phyloP scores from a whole-genome alignment of 2,113 vertebrate genomes.

The Alces alces region DNA sequence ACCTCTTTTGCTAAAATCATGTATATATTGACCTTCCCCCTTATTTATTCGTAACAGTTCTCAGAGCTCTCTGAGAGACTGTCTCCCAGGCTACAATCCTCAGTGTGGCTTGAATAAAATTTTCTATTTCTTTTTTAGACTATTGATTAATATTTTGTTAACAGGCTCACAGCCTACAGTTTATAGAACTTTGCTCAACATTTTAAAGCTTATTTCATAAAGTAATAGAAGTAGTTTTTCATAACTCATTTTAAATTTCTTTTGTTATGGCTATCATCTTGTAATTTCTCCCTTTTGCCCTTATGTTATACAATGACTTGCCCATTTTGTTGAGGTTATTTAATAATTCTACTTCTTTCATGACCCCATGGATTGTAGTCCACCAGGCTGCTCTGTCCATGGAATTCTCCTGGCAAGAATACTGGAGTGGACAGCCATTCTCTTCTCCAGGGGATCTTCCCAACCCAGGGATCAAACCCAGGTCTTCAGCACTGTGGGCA shows the following conservation, averaged over 20 bases:
- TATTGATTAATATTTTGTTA: neutral
- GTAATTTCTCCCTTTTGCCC: neutral
- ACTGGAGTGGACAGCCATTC: neutral
- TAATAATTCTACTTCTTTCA: neutral
- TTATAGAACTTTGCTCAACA: neutral
- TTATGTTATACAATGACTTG: neutral
- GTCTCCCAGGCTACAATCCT: neutral
- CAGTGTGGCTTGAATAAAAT: neutral
- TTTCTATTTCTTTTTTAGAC: neutral
- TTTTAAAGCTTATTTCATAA: conserved; percentile 5
- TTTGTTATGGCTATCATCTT: neutral
- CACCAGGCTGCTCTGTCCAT: neutral
- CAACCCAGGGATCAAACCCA: neutral
- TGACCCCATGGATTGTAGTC: neutral
- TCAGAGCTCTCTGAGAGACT: neutral
- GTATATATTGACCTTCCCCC: neutral
- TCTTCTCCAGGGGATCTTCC: neutral
- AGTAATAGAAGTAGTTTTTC: neutral
- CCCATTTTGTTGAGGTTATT: neutral
- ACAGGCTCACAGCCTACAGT: neutral
- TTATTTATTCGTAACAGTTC: neutral
- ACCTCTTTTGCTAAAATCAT: neutral
- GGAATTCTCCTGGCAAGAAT: neutral
- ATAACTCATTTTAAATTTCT: neutral
- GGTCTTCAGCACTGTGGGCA: neutral